These are phyloP conservation scores for Achatina immaculata DNA, from an alignment of 1,140 invertebrate species.

Conservation along the genomic window DNA sequence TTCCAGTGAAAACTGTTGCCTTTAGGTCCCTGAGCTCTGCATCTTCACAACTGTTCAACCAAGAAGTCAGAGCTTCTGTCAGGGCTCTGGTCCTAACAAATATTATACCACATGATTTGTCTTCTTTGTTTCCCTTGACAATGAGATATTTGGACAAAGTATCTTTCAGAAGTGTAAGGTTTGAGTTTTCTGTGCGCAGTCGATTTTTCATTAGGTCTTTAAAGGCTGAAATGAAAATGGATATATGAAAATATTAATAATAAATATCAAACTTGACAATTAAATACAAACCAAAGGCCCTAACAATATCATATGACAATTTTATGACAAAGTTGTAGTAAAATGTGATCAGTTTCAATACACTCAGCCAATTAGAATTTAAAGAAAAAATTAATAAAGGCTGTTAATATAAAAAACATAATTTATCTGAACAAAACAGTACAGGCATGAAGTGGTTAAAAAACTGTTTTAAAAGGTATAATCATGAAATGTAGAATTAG, in stretches of 20 bases:
- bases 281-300: no score
- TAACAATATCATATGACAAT: no score
- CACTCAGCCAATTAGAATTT: no score
- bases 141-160: conserved; percentile 22
- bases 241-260: not conserved
- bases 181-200: conserved; percentile 35
- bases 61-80: conserved; percentile 18
- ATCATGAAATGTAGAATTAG: no score
- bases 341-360: no score
- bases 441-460: no score
- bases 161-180: conserved; percentile 31
- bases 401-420: no score
- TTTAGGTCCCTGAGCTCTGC: conserved; percentile 32
- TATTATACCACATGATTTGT: conserved; percentile 13
- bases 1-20: conserved; percentile 41
- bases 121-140: conserved; percentile 30
- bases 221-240: not conserved
- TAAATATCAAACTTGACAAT: not conserved
- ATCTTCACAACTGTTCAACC: conserved; percentile 6
- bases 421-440: no score
- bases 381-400: no score
- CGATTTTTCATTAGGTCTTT: conserved; percentile 10
- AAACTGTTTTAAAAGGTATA: no score
- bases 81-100: conserved; percentile 14
- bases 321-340: no score